Evolutionary conservation across 2,888 invertebrate species (phyloP), one percentile per base, ranked within the genome.

Genomic region (Hymenopus coronatus): DNA sequence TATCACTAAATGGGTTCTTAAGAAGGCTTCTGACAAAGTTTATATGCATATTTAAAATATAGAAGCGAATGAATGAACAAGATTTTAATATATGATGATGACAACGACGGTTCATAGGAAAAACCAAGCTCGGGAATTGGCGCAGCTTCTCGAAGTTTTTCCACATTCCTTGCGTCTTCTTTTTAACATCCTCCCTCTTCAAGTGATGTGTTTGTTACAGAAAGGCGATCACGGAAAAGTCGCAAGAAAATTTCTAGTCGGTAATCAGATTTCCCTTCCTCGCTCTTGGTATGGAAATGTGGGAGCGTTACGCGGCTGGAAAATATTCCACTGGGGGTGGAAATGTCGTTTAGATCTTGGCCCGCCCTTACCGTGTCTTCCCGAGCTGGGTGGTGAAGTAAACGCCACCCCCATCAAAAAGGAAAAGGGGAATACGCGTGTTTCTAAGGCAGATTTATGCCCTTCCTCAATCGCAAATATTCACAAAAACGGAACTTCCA

Each of bases 301-400:
- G 54, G 54, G 54, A 70, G 20, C 54, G 20, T 70, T 70, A 20
- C 54, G 54, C 54, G 54, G 54, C 54, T 70, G 54, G 54, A 25
- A 30, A 30, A 84, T 30, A 83, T 83, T 83, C 83, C 27, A n/a
- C 7, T 27, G 83, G 83, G 28, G 83, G 28, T 28, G 27, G 28
- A 83, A 28, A 83, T 83, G 83, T 83, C 83, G 27, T 84, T 28
- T 84, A 33, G 84, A 28, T 30, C 30, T 30, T 84, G 82, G n/a
- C 15, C 82, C 87, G 82, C 87, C 87, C 82, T 87, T 54, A 87
- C 82, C 87, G n/a, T 87, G 87, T 87, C 85, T 87, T 87, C 3
- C 6, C 28, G 87, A 7, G 28, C 70, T 25, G 30, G 86, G 86
- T 33, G 40, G 33, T 25, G 33, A 84, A 30, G 33, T n/a, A 25